Evolutionary conservation across 2,797 vertebrate species (phyloP).

Genomic region (Trachops cirrhosus): DNA sequence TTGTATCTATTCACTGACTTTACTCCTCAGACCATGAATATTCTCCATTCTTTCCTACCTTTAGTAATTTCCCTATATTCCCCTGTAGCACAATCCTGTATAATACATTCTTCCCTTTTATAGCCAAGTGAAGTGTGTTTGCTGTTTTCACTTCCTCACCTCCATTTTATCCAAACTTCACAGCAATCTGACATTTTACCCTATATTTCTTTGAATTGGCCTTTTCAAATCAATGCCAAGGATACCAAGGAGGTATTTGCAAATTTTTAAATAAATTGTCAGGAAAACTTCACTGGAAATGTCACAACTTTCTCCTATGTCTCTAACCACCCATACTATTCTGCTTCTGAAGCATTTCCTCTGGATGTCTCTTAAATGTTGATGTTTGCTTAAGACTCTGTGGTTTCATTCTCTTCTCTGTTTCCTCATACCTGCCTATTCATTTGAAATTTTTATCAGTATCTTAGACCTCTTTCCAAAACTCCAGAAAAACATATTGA

Average conservation of each 20-base stretch:
- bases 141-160: background rate
- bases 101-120: background rate
- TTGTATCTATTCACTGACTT: background rate
- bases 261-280: background rate
- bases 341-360: background rate
- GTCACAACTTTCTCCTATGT: background rate
- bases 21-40: background rate
- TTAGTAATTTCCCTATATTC: background rate
- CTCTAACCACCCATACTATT: background rate
- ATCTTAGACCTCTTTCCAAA: background rate
- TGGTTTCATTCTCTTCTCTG: background rate
- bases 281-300: background rate
- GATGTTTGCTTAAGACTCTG: background rate
- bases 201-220: background rate
- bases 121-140: background rate
- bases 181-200: background rate
- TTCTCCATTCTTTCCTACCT: background rate
- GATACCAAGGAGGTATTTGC: background rate
- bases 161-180: background rate
- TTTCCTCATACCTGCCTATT: background rate
- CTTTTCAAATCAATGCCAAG: background rate
- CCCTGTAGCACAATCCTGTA: background rate
- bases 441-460: conserved; percentile 10
- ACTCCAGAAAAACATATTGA: background rate
- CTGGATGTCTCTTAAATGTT: background rate